These are phyloP conservation scores for Pachliopta kotzebuea DNA, from an alignment of 2,888 invertebrate species.

Conservation along the genomic window DNA sequence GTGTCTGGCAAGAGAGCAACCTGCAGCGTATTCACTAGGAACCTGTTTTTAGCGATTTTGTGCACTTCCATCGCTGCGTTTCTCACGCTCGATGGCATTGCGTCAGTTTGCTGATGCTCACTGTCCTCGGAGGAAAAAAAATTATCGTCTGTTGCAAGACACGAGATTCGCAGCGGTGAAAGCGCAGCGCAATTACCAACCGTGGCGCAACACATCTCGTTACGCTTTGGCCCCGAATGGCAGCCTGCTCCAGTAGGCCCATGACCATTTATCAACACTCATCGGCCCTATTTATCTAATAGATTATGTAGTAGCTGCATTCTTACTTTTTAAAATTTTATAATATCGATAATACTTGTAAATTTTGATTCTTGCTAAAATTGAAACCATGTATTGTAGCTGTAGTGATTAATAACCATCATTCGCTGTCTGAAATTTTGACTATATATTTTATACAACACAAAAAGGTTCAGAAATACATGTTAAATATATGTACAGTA, in stretches of 20 bases:
- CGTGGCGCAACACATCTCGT: constrained; percentile 43
- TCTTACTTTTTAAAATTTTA: neutral
- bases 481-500: neutral
- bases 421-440: too few species aligned
- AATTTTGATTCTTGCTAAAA: too few species aligned
- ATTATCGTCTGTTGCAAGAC: constrained; percentile 45
- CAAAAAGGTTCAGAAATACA: too few species aligned
- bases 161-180: constrained; percentile 40
- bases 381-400: too few species aligned
- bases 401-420: too few species aligned
- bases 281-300: neutral
- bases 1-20: too few species aligned
- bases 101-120: constrained; percentile 28
- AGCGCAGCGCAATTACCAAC: constrained; percentile 48
- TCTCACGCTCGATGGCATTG: constrained; percentile 29
- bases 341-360: neutral
- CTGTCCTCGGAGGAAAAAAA: constrained; percentile 39
- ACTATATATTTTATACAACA: too few species aligned
- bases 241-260: constrained; percentile 28
- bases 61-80: constrained; percentile 11
- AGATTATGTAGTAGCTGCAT: neutral
- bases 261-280: constrained; percentile 1
- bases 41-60: neutral
- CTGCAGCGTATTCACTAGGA: neutral
- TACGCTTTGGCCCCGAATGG: constrained; percentile 36